Base-by-base conservation (phyloP, 2,113 vertebrate genomes). In the Taurulus bubalis region DNA sequence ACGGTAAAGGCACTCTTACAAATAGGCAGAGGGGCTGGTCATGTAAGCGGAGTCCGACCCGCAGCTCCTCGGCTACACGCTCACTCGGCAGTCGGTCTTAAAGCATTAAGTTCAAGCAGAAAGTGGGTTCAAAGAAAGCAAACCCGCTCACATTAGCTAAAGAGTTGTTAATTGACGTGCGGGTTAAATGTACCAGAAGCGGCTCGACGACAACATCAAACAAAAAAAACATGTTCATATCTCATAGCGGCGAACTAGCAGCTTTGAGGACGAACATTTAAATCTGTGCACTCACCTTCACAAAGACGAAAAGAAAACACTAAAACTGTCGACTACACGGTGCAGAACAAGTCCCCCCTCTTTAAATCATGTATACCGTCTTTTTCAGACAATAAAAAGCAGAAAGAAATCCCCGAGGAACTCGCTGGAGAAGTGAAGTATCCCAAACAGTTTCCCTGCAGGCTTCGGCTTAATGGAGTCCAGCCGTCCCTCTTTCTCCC, bases 401-500 rank as follows among this genome's bases (percentile, higher is more conserved):
- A 69, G 80, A 79, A 84, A 89, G 65, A 91, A 86, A 89, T 83
- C 87, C 83, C 68, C 63, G 77, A 59, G 86, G 78, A 91, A 90
- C 12, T 89, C 74, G 85, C 83, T 20, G 74, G 15, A 88, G 87
- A 87, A 94, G 92, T 90, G 89, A 93, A 94, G 93, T 94, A 93
- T 94, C 92, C 93, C 91, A 89, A 91, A 91, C 85, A 90, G 90
- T 93, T 93, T 94, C 92, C 92, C 92, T 24, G 74, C 75, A 80
- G 84, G 83, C 87, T 92, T 85, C 45, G 28, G 88, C 86, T 90
- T 94, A 96, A 95, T 96, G 95, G 95, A 96, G 95, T 94, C 95
- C 91, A 93, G 92, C 89, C 90, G 81, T 90, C 89, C 78, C 76
- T 79, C 72, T 83, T 77, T 45, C 90, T 82, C 90, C 75, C 89